These are phyloP conservation scores for Rhinoptilus africanus DNA, from an alignment of 2,113 vertebrate genomes.

Conservation along the genomic window DNA sequence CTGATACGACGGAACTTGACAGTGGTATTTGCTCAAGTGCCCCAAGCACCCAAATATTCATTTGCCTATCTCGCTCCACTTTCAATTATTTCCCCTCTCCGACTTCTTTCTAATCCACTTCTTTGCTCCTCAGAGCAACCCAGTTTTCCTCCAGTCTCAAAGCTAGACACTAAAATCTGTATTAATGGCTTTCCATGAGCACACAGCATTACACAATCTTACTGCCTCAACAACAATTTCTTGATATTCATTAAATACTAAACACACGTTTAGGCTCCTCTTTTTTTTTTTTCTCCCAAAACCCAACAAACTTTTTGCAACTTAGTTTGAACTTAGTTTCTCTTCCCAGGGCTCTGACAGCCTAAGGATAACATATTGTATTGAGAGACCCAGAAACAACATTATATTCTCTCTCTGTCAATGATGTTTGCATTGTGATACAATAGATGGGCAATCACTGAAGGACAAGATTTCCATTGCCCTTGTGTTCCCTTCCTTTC, in stretches of 20 bases:
- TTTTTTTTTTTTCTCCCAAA: not conserved
- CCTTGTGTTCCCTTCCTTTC: not conserved
- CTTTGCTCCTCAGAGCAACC: not conserved
- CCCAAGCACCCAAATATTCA: not conserved
- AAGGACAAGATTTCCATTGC: not conserved
- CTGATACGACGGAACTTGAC: not conserved
- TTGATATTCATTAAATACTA: not conserved
- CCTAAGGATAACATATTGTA: too few species aligned
- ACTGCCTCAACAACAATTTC: not conserved
- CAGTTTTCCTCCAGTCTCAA: not conserved
- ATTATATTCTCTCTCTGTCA: not conserved
- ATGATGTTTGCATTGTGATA: not conserved
- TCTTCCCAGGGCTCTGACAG: not conserved
- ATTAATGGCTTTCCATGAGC: not conserved
- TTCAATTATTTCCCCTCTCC: not conserved
- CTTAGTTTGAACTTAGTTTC: not conserved
- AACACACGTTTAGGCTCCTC: not conserved
- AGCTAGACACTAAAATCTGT: not conserved
- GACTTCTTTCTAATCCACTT: not conserved
- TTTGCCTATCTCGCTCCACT: not conserved
- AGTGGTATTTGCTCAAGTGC: not conserved
- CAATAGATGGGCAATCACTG: not conserved
- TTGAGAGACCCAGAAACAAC: not conserved
- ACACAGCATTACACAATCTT: not conserved
- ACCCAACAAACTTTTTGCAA: not conserved